Conservation (phyloP, 2,113 vertebrate species). For the Regulus satrapa region DNA sequence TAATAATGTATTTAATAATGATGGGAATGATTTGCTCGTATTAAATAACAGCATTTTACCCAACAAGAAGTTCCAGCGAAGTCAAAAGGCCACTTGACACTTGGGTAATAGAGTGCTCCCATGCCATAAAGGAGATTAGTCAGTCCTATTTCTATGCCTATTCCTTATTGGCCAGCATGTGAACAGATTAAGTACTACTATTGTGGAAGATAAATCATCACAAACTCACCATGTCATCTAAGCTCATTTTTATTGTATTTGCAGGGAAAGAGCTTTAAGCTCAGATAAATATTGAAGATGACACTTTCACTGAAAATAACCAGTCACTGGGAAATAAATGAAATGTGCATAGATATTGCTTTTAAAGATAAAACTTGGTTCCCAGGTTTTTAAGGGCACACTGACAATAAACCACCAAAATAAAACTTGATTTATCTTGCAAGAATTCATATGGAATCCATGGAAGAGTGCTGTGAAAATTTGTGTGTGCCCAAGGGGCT, state of each 20-base stretch:
- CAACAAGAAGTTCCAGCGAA: neutral
- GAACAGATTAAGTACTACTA: conserved; percentile 14
- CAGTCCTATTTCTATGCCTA: neutral
- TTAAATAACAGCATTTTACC: neutral
- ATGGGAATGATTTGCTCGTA: neutral
- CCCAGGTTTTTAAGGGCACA: neutral
- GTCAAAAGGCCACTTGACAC: neutral
- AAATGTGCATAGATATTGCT: conserved; percentile 22
- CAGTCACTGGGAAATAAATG: conserved; percentile 31
- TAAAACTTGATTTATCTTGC: neutral
- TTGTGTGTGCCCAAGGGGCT: neutral
- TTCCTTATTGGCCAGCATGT: neutral
- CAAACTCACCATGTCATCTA: conserved; percentile 24
- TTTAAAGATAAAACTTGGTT: conserved; percentile 22
- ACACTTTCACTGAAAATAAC: conserved; percentile 36
- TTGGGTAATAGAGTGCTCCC: neutral
- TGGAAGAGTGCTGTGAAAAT: neutral
- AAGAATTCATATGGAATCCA: neutral
- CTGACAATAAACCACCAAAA: neutral
- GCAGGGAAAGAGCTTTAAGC: conserved; percentile 2
- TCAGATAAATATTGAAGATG: conserved; percentile 45
- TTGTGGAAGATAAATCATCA: conserved; percentile 31
- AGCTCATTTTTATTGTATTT: conserved; percentile 45
- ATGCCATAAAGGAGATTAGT: neutral
- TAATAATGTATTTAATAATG: neutral